Percentiles rank a stretch among this genome's conserved stretches.
Evolutionary conservation across 2,888 invertebrate species (phyloP).

Genomic region (Ectemnius cavifrons): DNA sequence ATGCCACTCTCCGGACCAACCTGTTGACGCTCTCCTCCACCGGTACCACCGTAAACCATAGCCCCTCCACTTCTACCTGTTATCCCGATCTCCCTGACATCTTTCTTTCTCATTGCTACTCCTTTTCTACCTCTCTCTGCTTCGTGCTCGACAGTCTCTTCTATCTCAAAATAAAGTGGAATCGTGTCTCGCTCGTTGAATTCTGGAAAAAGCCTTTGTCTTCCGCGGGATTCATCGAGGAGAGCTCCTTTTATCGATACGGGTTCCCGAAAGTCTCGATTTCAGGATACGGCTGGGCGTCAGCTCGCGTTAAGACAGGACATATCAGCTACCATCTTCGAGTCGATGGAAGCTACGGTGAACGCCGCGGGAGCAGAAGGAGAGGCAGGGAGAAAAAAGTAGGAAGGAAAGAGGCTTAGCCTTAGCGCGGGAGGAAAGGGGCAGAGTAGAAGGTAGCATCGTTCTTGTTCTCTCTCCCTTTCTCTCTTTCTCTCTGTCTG

Average conservation of each 20-base stretch:
- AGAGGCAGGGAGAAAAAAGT: not conserved
- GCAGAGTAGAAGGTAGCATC: not conserved
- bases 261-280: slow-evolving; percentile 41
- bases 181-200: not conserved
- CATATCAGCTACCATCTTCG: slow-evolving; percentile 39
- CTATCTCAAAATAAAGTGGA: not conserved
- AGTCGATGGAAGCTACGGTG: slow-evolving; percentile 30
- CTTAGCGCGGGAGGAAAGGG: not conserved
- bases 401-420: not conserved
- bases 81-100: not conserved
- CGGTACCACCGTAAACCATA: not conserved
- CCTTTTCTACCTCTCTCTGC: not conserved
- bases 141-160: not conserved
- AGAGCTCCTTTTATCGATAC: not conserved
- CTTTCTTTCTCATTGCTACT: slow-evolving; percentile 11
- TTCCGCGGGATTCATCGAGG: slow-evolving; percentile 23
- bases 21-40: slow-evolving; percentile 48
- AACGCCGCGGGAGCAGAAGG: slow-evolving; percentile 6
- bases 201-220: slow-evolving; percentile 12
- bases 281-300: slow-evolving; percentile 43
- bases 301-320: slow-evolving; percentile 49
- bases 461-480: too few species aligned
- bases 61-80: slow-evolving; percentile 20
- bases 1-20: slow-evolving; percentile 58
- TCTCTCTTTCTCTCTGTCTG: too few species aligned